Evolutionary conservation across 2,113 vertebrate species (phyloP).

Genomic region (Eudyptes chrysolophus): DNA sequence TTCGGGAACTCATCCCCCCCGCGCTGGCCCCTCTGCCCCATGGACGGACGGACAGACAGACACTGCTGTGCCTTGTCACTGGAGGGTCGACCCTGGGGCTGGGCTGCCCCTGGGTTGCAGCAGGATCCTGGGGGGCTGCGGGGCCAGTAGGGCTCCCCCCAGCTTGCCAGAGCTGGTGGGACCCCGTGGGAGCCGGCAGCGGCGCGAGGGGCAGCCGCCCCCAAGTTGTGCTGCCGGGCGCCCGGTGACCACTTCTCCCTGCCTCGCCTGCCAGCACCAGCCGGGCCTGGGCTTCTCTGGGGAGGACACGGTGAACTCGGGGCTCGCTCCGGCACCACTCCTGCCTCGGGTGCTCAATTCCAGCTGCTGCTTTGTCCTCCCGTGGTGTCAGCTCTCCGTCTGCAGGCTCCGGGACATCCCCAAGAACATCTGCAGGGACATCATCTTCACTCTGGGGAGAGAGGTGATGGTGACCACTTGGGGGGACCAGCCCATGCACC

Average conservation of each 20-base stretch:
- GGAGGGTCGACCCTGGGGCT: neutral
- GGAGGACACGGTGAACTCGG: fast-evolving
- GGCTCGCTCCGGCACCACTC: neutral
- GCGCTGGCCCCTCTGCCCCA: fast-evolving
- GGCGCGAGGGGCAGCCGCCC: neutral
- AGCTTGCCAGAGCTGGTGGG: neutral
- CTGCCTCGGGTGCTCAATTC: fast-evolving
- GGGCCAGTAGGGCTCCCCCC: neutral
- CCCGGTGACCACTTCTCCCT: neutral
- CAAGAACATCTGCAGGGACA: neutral
- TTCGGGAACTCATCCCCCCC: fast-evolving
- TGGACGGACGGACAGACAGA: neutral
- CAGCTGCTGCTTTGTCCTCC: neutral
- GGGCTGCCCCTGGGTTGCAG: neutral
- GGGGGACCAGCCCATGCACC: fast-evolving
- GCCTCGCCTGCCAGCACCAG: fast-evolving
- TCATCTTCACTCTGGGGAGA: neutral
- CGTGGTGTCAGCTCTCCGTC: fast-evolving
- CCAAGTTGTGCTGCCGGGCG: fast-evolving
- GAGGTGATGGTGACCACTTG: neutral
- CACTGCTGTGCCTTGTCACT: neutral
- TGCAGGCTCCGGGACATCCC: fast-evolving
- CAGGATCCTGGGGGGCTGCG: neutral
- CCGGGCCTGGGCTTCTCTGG: neutral
- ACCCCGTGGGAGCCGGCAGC: neutral